Conservation (phyloP, 2,797 vertebrate species). For the Hafferia zeledoni region DNA sequence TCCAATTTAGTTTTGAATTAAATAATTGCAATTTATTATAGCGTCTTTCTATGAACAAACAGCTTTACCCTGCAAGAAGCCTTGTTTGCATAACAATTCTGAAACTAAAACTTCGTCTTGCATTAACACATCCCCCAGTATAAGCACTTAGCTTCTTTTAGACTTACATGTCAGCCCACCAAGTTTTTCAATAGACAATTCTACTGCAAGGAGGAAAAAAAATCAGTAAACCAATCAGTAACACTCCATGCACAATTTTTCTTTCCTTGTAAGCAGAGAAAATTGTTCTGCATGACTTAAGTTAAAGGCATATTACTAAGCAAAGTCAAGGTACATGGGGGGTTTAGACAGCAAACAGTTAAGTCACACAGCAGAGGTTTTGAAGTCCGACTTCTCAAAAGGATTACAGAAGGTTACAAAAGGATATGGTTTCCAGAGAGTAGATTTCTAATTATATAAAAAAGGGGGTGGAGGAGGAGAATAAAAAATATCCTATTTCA, state of each 20-base stretch:
- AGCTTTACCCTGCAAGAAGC: background rate
- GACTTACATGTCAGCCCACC: background rate
- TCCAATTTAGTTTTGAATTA: constrained; percentile 37
- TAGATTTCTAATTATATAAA: background rate
- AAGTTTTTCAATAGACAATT: background rate
- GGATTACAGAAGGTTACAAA: background rate
- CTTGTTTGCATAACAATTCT: background rate
- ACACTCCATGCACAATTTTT: constrained; percentile 5
- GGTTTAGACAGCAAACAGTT: background rate
- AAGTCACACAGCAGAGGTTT: background rate
- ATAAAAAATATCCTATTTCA: background rate
- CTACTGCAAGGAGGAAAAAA: background rate
- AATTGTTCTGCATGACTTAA: constrained; percentile 37
- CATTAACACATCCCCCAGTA: background rate
- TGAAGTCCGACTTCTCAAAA: background rate
- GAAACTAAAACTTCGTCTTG: constrained; percentile 9
- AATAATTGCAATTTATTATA: constrained; percentile 35
- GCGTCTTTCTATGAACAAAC: background rate
- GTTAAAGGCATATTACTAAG: background rate
- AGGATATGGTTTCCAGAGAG: background rate
- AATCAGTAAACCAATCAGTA: background rate
- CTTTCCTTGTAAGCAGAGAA: constrained; percentile 12
- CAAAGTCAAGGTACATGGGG: background rate
- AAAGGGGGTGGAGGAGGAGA: fast-evolving
- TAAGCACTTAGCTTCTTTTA: background rate